Conservation (phyloP, 2,113 vertebrate species). For the Eretmochelys imbricata region DNA sequence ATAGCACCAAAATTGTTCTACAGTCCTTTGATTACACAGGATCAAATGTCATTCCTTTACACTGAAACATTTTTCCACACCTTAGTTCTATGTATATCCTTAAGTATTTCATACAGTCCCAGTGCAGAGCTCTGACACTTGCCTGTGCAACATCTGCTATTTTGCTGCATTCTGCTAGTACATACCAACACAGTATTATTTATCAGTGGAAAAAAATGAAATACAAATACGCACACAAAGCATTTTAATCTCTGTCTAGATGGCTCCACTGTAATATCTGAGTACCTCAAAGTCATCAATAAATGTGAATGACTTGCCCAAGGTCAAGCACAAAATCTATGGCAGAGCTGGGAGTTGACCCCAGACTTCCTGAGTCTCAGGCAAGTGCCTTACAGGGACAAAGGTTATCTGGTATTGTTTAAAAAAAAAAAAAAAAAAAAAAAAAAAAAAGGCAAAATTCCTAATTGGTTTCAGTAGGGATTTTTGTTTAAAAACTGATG, state of each 20-base stretch:
- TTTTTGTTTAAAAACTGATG: not conserved
- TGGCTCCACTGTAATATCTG: not conserved
- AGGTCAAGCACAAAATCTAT: not conserved
- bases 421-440: not conserved
- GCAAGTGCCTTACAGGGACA: fast-evolving
- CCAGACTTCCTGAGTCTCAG: not conserved
- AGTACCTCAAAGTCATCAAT: fast-evolving
- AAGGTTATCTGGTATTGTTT: not conserved
- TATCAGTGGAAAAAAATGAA: not conserved
- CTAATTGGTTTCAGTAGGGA: not conserved
- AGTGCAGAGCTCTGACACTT: not conserved
- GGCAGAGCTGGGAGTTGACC: not conserved
- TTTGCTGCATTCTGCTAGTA: fast-evolving
- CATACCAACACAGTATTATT: not conserved
- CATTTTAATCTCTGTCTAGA: not conserved
- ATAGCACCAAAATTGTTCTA: not conserved
- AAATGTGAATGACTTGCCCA: not conserved
- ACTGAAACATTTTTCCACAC: not conserved
- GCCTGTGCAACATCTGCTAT: not conserved
- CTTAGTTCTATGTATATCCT: not conserved
- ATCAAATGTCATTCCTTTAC: not conserved
- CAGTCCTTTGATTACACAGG: not conserved
- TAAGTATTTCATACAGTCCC: not conserved
- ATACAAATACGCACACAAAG: not conserved
- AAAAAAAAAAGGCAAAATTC: not conserved